These are phyloP conservation scores for Camarhynchus parvulus DNA, from an alignment of 2,113 vertebrate genomes.

Conservation along the genomic window DNA sequence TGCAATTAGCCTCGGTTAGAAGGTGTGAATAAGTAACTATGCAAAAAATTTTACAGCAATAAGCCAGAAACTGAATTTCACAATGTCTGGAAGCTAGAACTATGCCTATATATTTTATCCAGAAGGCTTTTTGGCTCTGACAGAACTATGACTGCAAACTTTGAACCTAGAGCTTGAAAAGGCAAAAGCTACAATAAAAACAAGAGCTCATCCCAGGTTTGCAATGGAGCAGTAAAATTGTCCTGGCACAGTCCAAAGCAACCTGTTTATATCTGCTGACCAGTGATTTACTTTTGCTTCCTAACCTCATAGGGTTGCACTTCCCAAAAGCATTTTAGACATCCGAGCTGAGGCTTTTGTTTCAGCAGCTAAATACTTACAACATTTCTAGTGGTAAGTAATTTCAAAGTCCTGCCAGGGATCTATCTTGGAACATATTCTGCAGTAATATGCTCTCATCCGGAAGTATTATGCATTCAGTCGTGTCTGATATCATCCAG, in stretches of 20 bases:
- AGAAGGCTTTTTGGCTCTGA: neutral
- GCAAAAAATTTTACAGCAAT: neutral
- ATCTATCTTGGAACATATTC: conserved; percentile 61
- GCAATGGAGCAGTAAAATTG: neutral
- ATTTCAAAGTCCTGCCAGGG: conserved; percentile 58
- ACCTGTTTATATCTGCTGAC: conserved; percentile 43
- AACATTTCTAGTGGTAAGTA: conserved; percentile 25
- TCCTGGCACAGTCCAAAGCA: neutral
- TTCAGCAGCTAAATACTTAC: conserved; percentile 54
- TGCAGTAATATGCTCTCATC: conserved; percentile 47
- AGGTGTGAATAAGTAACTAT: neutral
- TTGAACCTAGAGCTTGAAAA: neutral
- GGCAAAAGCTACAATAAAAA: neutral
- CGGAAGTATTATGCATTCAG: conserved; percentile 56
- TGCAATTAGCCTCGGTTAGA: neutral
- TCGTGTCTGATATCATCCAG: conserved; percentile 37
- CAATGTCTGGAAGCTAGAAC: neutral
- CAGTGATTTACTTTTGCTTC: conserved; percentile 55
- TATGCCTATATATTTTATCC: neutral
- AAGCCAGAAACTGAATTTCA: neutral
- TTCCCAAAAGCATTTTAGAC: conserved; percentile 50
- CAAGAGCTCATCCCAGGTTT: neutral
- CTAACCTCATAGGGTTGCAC: conserved; percentile 45
- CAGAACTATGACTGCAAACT: neutral
- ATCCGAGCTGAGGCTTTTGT: conserved; percentile 58